Percentiles rank a stretch among this genome's conserved stretches.
Conservation (phyloP, 2,797 vertebrate genomes). For the Pseudotriccus pelzelni region DNA sequence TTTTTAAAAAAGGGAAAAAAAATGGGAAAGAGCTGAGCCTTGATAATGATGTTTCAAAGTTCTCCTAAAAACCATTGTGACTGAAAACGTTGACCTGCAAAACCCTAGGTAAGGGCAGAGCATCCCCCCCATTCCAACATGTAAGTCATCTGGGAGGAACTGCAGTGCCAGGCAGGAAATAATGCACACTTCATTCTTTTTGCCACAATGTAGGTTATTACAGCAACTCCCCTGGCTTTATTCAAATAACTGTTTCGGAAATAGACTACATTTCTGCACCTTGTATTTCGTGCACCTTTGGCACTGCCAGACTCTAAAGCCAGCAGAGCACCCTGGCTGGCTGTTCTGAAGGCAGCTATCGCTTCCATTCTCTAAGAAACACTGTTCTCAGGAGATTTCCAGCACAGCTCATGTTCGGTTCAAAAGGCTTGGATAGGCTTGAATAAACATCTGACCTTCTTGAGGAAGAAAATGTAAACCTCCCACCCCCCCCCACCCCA, state of each 20-base stretch:
- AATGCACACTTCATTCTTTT: neutral
- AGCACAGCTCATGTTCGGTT: neutral
- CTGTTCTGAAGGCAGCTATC: neutral
- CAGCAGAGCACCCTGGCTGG: neutral
- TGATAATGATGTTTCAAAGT: neutral
- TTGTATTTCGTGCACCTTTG: neutral
- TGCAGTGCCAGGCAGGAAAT: neutral
- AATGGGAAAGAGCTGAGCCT: neutral
- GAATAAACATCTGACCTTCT: constrained; percentile 52
- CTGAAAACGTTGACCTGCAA: neutral
- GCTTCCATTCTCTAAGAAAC: neutral
- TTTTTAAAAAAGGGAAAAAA: neutral
- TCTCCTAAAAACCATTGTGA: neutral
- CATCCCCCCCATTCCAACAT: neutral
- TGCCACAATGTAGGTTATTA: neutral
- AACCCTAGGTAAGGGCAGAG: neutral
- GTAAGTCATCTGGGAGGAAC: neutral
- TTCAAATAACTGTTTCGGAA: neutral
- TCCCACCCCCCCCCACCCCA: neutral
- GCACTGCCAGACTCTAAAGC: neutral
- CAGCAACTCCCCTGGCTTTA: neutral
- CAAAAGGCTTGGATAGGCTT: constrained; percentile 37
- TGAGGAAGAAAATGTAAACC: neutral
- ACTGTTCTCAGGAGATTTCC: constrained; percentile 8
- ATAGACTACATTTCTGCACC: neutral